Evolutionary conservation across 2,797 vertebrate genomes (phyloP), one percentile per base, ranked within the genome.

Genomic region (Smutsia gigantea): DNA sequence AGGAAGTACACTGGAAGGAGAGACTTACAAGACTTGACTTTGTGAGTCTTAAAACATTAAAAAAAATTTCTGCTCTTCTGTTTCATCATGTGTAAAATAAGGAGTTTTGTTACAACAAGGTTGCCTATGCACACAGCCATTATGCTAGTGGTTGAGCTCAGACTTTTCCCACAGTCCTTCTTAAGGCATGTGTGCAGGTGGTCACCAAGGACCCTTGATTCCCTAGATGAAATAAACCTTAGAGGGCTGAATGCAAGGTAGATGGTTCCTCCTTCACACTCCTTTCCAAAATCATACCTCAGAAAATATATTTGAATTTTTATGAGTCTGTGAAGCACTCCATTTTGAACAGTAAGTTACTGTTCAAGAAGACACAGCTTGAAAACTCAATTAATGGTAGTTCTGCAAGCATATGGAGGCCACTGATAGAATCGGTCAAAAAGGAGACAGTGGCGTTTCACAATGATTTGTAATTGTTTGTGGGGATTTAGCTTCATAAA

Each of bases 381-480:
- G 29, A 81, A 64, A 87, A 69, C 15, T 69, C 17, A 96, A 2
- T 72, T 51, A 66, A 31, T 66, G 34, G 18, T 81, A 46, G 59
- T 61, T 93, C 63, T 90, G 59, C 29, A 55, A 31, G 8, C 21
- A 34, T 29, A 12, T 46, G 31, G 34, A 72, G 49, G 9, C 15
- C 31, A 13, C 34, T 39, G 29, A 27, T 23, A 71, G 55, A 88
- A 49, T 87, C 53, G 82, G 12, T 74, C 9, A 74, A 71, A 46
- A 85, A 34, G 77, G 42, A 81, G 39, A n/a, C 23, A 55, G 3
- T 63, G 23, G 25, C 19, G 55, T 81, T 81, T 90, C 15, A 29
- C 6, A 53, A 31, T 86, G 74, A 89, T 82, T 93, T 89, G 55
- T 57, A 75, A 27, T 91, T 88, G 77, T 63, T 88, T 92, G 61